These are phyloP conservation scores for Gandaritis pyraliata DNA, from an alignment of 2,888 invertebrate genomes.

Conservation along the genomic window DNA sequence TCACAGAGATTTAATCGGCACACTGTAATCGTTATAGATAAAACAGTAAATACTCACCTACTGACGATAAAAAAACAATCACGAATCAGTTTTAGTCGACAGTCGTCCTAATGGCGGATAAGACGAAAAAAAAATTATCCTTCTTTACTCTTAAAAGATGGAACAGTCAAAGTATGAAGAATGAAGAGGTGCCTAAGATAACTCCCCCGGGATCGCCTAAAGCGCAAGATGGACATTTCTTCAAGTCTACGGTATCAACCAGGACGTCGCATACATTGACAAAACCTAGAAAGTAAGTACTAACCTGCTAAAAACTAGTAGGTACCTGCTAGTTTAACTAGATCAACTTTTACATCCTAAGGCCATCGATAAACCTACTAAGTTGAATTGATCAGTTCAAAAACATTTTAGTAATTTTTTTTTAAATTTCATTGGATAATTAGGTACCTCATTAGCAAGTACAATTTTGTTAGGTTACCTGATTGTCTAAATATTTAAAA, in stretches of 20 bases:
- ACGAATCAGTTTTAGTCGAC: slow-evolving; percentile 41
- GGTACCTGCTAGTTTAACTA: neutral
- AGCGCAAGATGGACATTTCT: slow-evolving; percentile 29
- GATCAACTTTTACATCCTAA: too few species aligned
- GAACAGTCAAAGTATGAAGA: slow-evolving; percentile 55
- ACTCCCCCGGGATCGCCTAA: slow-evolving; percentile 29
- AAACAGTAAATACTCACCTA: slow-evolving; percentile 9
- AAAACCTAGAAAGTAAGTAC: slow-evolving; percentile 65
- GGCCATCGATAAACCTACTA: too few species aligned
- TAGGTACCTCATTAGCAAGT: too few species aligned
- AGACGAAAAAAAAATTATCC: slow-evolving; percentile 66
- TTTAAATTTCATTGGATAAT: too few species aligned
- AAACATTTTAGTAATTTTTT: too few species aligned
- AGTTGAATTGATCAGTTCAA: too few species aligned
- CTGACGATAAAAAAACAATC: slow-evolving; percentile 39
- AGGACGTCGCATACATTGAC: slow-evolving; percentile 49
- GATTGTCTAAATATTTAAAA: too few species aligned
- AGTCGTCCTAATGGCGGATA: slow-evolving; percentile 65
- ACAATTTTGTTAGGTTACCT: too few species aligned
- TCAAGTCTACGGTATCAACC: slow-evolving; percentile 45
- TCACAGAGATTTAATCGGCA: slow-evolving; percentile 36
- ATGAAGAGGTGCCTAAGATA: slow-evolving; percentile 42
- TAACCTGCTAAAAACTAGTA: slow-evolving; percentile 10
- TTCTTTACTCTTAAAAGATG: slow-evolving; percentile 70
- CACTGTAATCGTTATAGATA: slow-evolving; percentile 32